Conservation (phyloP, 1,140 invertebrate genomes). For the Helicoverpa zea region DNA sequence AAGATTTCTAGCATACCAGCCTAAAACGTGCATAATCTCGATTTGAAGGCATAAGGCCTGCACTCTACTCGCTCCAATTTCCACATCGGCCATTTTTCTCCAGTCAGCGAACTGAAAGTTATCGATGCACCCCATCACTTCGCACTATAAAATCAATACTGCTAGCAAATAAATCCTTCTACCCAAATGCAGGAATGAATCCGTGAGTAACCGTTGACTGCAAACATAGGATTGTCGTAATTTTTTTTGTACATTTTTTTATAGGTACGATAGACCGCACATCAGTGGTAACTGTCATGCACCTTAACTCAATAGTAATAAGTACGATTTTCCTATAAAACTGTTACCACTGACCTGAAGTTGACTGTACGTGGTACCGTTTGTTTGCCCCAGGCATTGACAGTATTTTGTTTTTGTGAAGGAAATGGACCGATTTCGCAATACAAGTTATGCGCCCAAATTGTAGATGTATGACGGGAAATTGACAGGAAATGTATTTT, state of each 20-base stretch:
- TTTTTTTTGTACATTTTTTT: neutral
- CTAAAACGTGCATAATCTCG: slow-evolving; percentile 4
- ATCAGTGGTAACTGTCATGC: too few species aligned
- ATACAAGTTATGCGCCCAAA: neutral
- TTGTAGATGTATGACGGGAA: neutral
- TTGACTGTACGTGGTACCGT: neutral
- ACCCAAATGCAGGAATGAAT: neutral
- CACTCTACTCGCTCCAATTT: neutral
- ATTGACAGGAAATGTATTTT: neutral
- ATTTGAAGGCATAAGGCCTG: neutral
- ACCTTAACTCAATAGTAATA: too few species aligned
- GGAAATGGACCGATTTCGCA: neutral
- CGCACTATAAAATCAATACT: neutral
- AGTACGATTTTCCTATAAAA: too few species aligned
- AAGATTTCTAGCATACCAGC: too few species aligned
- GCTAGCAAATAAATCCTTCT: neutral
- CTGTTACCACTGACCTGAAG: too few species aligned
- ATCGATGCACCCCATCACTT: neutral
- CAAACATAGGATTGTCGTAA: slow-evolving; percentile 17
- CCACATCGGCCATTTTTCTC: neutral
- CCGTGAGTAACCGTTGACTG: slow-evolving; percentile 10
- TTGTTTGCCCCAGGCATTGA: neutral
- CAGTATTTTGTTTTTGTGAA: neutral
- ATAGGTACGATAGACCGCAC: too few species aligned
- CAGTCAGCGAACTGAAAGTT: neutral